Evolutionary conservation across 2,113 vertebrate species (phyloP).

Genomic region (Herpetotheres cachinnans): DNA sequence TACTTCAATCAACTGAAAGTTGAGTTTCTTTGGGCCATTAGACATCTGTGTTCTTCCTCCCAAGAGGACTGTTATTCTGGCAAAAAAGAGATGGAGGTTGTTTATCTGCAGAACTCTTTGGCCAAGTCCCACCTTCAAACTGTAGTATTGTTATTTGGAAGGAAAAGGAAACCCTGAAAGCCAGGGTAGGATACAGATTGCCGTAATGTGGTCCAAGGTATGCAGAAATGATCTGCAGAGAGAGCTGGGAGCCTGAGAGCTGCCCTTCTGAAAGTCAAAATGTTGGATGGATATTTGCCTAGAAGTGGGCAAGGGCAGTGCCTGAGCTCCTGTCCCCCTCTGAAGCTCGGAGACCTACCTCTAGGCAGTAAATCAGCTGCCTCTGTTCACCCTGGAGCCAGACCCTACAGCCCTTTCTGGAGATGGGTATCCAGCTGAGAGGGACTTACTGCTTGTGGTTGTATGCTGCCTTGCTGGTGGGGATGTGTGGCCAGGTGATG

Average conservation of each 20-base stretch:
- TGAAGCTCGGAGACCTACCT: not conserved
- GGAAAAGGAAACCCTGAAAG: slow-evolving; percentile 30
- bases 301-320: not conserved
- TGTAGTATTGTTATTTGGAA: slow-evolving; percentile 24
- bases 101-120: slow-evolving; percentile 17
- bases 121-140: not conserved
- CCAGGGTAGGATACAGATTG: not conserved
- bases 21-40: not conserved
- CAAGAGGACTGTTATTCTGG: not conserved
- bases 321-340: not conserved
- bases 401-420: not conserved
- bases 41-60: slow-evolving; percentile 1
- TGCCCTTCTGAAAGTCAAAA: not conserved
- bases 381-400: not conserved
- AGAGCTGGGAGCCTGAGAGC: not conserved
- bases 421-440: not conserved
- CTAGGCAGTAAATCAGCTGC: not conserved
- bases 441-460: not conserved
- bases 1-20: not conserved
- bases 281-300: not conserved
- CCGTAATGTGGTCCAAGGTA: not conserved
- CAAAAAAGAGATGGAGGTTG: not conserved
- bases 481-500: not conserved
- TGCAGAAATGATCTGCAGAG: not conserved
- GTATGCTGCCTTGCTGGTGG: not conserved